Conservation (phyloP, 2,113 vertebrate species). For the Chloropsis cyanopogon region DNA sequence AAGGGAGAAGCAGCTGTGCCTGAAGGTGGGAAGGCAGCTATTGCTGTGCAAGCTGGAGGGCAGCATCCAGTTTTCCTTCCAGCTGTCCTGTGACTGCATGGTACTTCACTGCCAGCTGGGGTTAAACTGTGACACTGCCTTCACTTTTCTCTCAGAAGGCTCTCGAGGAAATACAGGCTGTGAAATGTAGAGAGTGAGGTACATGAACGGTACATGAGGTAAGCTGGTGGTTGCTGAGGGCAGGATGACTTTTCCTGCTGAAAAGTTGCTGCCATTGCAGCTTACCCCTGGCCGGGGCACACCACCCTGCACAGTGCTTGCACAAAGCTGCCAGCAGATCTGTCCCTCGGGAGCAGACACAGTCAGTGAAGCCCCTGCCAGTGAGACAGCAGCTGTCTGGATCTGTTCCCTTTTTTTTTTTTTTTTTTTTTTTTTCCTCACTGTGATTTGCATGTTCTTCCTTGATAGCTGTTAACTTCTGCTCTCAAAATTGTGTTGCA, state of each 20-base stretch:
- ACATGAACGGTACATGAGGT: neutral
- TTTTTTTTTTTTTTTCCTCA: neutral
- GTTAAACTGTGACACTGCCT: neutral
- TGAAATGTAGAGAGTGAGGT: fast-evolving
- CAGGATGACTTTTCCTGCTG: neutral
- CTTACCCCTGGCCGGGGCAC: fast-evolving
- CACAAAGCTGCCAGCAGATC: neutral
- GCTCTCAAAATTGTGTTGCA: neutral
- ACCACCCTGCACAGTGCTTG: neutral
- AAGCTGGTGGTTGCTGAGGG: neutral
- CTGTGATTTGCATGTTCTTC: neutral
- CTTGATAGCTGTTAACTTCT: neutral
- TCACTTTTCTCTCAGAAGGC: neutral
- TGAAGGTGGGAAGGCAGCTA: neutral
- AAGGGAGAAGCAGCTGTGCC: neutral
- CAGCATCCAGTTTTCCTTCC: neutral
- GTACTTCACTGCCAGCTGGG: neutral
- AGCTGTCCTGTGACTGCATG: neutral
- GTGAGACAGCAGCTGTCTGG: neutral
- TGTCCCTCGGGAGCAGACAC: neutral
- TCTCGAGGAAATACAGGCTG: neutral
- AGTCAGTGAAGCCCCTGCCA: neutral
- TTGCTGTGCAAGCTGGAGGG: neutral
- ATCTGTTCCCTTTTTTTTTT: neutral
- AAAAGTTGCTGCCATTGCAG: neutral